These are phyloP conservation scores for Muscicapa striata DNA, from an alignment of 2,797 vertebrate species.

Conservation along the genomic window DNA sequence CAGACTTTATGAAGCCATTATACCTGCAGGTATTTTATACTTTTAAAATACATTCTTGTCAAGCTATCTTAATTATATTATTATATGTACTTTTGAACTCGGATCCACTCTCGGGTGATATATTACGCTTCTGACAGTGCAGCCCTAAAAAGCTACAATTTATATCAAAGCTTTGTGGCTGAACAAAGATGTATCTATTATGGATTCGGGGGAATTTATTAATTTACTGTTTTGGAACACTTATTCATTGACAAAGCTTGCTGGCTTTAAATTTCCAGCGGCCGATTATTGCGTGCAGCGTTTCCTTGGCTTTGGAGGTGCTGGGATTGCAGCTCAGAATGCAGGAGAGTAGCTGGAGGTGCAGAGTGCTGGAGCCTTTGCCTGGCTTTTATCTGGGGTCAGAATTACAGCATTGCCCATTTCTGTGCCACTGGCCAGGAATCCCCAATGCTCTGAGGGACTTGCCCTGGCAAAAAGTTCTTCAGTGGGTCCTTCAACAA, in stretches of 20 bases:
- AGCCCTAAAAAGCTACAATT: slow-evolving; percentile 79
- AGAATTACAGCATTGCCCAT: neutral
- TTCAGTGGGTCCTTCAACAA: neutral
- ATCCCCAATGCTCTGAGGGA: fast-evolving
- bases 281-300: neutral
- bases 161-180: slow-evolving; percentile 72
- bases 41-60: slow-evolving; percentile 84
- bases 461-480: neutral
- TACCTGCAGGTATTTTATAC: slow-evolving; percentile 82
- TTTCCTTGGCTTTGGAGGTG: neutral
- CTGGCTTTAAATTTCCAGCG: slow-evolving; percentile 29
- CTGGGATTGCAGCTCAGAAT: neutral
- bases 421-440: fast-evolving
- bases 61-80: slow-evolving; percentile 84
- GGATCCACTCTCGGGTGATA: slow-evolving; percentile 70
- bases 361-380: fast-evolving
- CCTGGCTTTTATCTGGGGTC: neutral
- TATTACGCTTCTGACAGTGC: slow-evolving; percentile 75
- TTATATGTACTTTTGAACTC: slow-evolving; percentile 85
- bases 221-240: slow-evolving; percentile 58
- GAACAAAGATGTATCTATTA: slow-evolving; percentile 76
- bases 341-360: neutral
- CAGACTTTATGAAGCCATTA: slow-evolving; percentile 86
- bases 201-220: slow-evolving; percentile 71
- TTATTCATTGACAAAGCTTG: slow-evolving; percentile 32